phyloP scores from a whole-genome alignment of 2,888 invertebrate species.

The Pristionchus fissidentatus region DNA sequence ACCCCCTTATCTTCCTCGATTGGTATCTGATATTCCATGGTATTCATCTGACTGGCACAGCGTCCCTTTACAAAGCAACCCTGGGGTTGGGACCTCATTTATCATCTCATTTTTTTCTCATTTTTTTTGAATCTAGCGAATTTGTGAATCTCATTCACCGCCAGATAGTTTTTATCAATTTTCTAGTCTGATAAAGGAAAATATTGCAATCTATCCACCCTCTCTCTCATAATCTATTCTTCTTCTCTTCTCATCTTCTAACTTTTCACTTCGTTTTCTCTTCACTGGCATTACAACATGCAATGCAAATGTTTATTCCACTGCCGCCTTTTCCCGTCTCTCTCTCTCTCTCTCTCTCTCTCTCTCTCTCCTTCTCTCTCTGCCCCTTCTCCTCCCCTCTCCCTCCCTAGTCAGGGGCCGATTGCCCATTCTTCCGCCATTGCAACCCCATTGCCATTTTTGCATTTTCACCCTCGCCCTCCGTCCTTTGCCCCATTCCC shows the following conservation, averaged over 20 bases:
- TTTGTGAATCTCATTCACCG: neutral
- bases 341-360: constrained; percentile 3
- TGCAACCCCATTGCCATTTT: constrained; percentile 25
- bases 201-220: neutral
- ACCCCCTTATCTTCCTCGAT: neutral
- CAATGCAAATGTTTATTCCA: constrained; percentile 38
- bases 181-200: neutral
- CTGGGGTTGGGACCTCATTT: constrained; percentile 6
- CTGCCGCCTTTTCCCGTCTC: constrained; percentile 36
- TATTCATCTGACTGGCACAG: too few relatives aligned
- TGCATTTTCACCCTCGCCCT: constrained; percentile 22
- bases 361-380: neutral
- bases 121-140: too few relatives aligned
- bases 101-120: constrained; percentile 14
- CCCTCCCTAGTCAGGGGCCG: constrained; percentile 19
- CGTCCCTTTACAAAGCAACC: too few relatives aligned
- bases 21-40: too few relatives aligned
- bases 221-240: constrained; percentile 31
- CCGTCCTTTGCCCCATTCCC: neutral
- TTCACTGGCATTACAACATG: constrained; percentile 33
- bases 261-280: constrained; percentile 42
- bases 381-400: constrained; percentile 7
- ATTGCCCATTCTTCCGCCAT: constrained; percentile 42
- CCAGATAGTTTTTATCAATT: neutral
- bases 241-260: constrained; percentile 39